Evolutionary conservation across 2,888 invertebrate species (phyloP).

Genomic region (Drosophila basisetae): DNA sequence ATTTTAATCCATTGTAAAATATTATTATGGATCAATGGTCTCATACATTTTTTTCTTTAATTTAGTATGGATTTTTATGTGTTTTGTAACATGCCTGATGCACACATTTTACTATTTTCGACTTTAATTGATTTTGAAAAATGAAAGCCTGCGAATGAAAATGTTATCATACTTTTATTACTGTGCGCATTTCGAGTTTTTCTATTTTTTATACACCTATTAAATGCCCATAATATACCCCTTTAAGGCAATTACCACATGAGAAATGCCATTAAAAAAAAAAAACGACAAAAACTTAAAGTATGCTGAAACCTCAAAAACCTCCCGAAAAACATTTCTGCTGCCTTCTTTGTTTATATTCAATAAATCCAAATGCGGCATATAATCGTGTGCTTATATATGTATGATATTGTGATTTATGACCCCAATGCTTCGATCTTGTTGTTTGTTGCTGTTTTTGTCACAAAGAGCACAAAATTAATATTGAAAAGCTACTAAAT

Average conservation of each 20-base stretch:
- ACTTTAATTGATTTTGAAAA: neutral
- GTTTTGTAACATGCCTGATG: neutral
- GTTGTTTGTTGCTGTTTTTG: conserved; percentile 38
- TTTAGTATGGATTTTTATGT: neutral
- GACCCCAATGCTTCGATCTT: conserved; percentile 29
- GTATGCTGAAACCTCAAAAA: conserved; percentile 30
- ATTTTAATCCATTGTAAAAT: neutral
- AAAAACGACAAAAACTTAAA: conserved; percentile 24
- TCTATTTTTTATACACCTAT: neutral
- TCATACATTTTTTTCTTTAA: neutral
- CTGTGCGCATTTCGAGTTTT: neutral
- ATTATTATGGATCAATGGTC: conserved; percentile 3
- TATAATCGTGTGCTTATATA: conserved; percentile 72
- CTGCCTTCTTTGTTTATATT: conserved; percentile 41
- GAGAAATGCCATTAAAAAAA: conserved; percentile 30
- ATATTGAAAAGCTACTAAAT: conserved; percentile 78
- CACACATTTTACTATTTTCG: neutral
- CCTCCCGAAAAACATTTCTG: conserved; percentile 15
- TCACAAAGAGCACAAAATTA: conserved; percentile 68
- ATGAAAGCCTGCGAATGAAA: neutral
- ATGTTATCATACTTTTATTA: neutral
- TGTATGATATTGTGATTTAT: conserved; percentile 73
- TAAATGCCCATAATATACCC: conserved; percentile 35
- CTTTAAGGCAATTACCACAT: conserved; percentile 18
- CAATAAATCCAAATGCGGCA: conserved; percentile 70